Percentiles rank a stretch among this genome's conserved stretches.
Conservation (phyloP, 2,888 invertebrate species). For the Syrphus vitripennis region DNA sequence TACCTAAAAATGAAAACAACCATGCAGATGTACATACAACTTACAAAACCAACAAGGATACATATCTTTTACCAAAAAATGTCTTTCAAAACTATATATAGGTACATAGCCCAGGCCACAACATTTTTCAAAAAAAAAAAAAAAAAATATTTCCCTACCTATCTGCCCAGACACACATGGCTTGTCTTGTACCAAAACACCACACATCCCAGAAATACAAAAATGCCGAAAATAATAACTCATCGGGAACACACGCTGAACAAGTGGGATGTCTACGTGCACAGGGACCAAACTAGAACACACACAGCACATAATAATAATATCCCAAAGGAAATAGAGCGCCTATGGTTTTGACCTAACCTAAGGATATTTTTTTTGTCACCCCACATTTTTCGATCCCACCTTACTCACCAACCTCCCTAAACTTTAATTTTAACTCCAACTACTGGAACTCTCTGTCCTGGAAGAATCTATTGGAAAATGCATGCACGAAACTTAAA, state of each 20-base stretch:
- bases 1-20: background rate
- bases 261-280: slow-evolving; percentile 26
- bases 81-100: slow-evolving; percentile 39
- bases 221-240: slow-evolving; percentile 45
- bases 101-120: background rate
- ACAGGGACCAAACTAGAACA: slow-evolving; percentile 45
- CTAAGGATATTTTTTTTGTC: slow-evolving; percentile 40
- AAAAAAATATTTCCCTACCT: background rate
- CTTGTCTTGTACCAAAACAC: slow-evolving; percentile 2
- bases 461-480: slow-evolving; percentile 22
- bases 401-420: background rate
- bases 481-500: slow-evolving; percentile 25
- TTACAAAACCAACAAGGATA: background rate
- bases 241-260: slow-evolving; percentile 32
- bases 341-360: slow-evolving; percentile 69
- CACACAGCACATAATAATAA: slow-evolving; percentile 3
- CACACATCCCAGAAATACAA: slow-evolving; percentile 18
- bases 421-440: slow-evolving; percentile 3
- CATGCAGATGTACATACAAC: background rate
- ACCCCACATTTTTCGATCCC: background rate
- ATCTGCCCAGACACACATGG: slow-evolving; percentile 15
- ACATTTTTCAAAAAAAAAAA: slow-evolving; percentile 5
- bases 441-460: background rate
- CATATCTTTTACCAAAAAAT: slow-evolving; percentile 1
- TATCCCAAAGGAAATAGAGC: slow-evolving; percentile 46